Evolutionary conservation across 2,113 vertebrate species (phyloP).

Genomic region (Chascanopsetta lugubris): DNA sequence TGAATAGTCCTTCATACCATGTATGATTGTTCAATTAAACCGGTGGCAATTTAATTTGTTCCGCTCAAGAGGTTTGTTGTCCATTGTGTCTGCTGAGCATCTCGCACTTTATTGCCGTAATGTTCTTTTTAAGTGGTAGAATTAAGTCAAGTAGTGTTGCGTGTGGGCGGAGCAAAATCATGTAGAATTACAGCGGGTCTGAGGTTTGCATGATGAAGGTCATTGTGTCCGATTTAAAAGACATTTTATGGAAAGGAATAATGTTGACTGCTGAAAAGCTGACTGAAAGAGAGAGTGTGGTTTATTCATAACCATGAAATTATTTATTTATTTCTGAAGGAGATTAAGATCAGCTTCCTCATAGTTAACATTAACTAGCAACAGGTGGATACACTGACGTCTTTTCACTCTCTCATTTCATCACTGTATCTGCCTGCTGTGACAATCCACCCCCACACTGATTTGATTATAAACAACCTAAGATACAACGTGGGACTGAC

Average conservation of each 20-base stretch:
- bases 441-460: not conserved
- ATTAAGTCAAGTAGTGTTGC: slow-evolving; percentile 10
- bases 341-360: no score
- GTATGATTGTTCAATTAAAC: not conserved
- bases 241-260: not conserved
- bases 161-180: not conserved
- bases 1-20: not conserved
- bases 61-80: not conserved
- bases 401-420: not conserved
- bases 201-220: not conserved
- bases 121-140: not conserved
- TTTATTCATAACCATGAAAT: not conserved
- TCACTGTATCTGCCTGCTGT: not conserved
- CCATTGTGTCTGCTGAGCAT: not conserved
- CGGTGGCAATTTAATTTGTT: not conserved
- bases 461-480: not conserved
- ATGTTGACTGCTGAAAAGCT: not conserved
- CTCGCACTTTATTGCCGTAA: not conserved
- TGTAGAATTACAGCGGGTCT: no score
- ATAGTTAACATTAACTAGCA: not conserved
- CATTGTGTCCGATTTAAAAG: no score
- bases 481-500: not conserved
- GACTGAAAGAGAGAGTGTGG: not conserved
- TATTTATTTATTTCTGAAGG: no score
- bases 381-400: not conserved